Base-by-base conservation (phyloP, 1,140 invertebrate species). In the Octopus sinensis region DNA sequence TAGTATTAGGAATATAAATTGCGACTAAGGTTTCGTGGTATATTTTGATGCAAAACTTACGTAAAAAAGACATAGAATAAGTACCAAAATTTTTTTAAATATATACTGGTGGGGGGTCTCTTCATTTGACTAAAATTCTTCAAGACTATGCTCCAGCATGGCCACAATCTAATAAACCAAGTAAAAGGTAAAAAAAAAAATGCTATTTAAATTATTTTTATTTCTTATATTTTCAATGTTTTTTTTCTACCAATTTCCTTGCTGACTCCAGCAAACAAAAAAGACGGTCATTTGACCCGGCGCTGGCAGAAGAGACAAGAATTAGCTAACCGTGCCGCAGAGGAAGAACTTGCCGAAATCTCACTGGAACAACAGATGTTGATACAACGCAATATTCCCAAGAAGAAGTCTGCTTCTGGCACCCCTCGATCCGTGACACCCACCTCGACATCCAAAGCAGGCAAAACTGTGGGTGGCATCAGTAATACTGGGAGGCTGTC, bases 261-360 rank as follows among this genome's bases (percentile, higher is more conserved):
- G 30, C n/a, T 54, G 6, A 1, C 71, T 4, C n/a, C 51, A 51
- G 79, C 10, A 23, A 79, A 51, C 10, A 62, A 43, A 62, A 68
- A 52, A 6, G 30, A 68, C 43, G 79, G 56, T 13, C 79, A 13
- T n/a, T 84, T 79, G 71, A 84, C 87, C 12, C 80, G 88, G 51
- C 88, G 87, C 80, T 79, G 88, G 23, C 78, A 85, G 43, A 90
- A 89, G 80, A 83, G 88, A 7, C 83, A 84, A 51, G 87, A 89
- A 77, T 80, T 86, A 73, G 86, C 88, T n/a, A 86, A 90, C 71
- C 83, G 85, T 56, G 89, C 88, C 3, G 89, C 88, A 5, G 88
- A 88, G 77, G 86, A 86, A 13, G 89, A 90, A 82, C 83, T 89
- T 78, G 86, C 87, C 0, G 89, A 90, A 81, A 90, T 90, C 51